Percentiles rank a stretch among this genome's conserved stretches.
phyloP scores from a whole-genome alignment of 2,113 vertebrate species.

The Asarcornis scutulata region DNA sequence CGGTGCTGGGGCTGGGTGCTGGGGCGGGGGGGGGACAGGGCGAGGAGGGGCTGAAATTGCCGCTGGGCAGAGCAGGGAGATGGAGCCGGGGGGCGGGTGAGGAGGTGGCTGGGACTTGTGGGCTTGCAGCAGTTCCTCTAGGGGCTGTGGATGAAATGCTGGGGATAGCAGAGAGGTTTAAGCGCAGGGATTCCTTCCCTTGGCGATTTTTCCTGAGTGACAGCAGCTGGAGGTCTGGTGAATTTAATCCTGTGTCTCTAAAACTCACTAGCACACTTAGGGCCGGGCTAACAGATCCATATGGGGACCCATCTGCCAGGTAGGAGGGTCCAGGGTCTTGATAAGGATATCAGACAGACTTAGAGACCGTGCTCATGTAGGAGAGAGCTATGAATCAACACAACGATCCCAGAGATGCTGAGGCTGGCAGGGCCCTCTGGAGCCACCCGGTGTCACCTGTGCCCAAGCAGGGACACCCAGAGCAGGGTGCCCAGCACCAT shows the following conservation, averaged over 20 bases:
- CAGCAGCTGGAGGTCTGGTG: rapidly evolving
- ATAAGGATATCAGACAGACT: rapidly evolving
- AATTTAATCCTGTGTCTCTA: background rate
- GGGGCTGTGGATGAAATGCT: no score
- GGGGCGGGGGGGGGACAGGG: background rate
- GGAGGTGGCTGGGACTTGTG: background rate
- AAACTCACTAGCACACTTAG: background rate
- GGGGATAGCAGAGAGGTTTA: background rate
- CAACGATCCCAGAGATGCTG: no score
- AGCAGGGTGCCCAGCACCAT: no score
- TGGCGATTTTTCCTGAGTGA: background rate
- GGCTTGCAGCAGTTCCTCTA: no score
- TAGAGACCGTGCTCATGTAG: background rate
- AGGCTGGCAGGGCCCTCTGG: no score
- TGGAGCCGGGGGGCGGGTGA: background rate
- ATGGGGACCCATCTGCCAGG: rapidly evolving
- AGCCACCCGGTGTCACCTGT: no score
- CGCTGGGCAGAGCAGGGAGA: background rate
- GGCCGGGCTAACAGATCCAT: background rate
- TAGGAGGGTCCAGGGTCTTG: background rate
- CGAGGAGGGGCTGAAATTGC: background rate
- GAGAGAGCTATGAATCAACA: background rate
- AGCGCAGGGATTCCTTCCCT: background rate
- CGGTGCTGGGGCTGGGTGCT: background rate
- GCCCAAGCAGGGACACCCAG: no score